Evolutionary conservation across 1,140 invertebrate species (phyloP).

Genomic region (Hydropsyche tenuis): DNA sequence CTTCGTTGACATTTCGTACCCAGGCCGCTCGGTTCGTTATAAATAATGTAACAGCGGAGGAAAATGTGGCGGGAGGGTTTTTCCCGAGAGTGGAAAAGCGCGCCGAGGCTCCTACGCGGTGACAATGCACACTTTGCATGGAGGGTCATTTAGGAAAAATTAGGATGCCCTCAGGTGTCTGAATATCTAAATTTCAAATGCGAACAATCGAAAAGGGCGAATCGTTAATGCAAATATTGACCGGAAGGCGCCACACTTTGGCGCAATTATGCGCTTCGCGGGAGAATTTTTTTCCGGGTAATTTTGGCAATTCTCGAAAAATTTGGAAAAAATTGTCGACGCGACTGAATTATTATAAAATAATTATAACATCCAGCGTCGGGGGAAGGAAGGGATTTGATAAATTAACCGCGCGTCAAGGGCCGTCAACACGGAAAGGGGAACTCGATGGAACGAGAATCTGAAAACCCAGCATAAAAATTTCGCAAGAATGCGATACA

Average conservation of each 20-base stretch:
- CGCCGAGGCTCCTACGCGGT: no score
- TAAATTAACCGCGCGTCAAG: constrained; percentile 48
- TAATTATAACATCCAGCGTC: constrained; percentile 47
- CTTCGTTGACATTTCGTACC: constrained; percentile 40
- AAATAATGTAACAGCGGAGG: constrained; percentile 38
- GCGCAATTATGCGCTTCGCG: no score
- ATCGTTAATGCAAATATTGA: constrained; percentile 34
- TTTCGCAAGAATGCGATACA: background rate
- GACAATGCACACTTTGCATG: background rate
- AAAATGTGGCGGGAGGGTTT: background rate
- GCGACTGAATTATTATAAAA: constrained; percentile 47
- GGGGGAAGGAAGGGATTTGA: constrained; percentile 45
- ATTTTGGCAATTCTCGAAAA: background rate
- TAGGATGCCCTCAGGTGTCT: background rate
- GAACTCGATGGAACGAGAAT: background rate
- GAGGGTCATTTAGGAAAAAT: constrained; percentile 1
- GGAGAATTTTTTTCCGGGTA: no score
- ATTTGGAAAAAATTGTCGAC: constrained; percentile 14
- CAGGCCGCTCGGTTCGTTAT: constrained; percentile 39
- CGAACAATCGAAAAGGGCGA: background rate
- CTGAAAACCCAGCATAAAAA: background rate
- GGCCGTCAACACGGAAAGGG: constrained; percentile 22
- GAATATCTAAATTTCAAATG: constrained; percentile 49
- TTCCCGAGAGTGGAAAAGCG: no score
- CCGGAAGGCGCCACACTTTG: constrained; percentile 34